A percentile compares a stretch with the other conserved stretches of the same genome.
phyloP scores from a whole-genome alignment of 30 jellyfish, hydroid and myxozoan species.

The Aurelia aurita region DNA sequence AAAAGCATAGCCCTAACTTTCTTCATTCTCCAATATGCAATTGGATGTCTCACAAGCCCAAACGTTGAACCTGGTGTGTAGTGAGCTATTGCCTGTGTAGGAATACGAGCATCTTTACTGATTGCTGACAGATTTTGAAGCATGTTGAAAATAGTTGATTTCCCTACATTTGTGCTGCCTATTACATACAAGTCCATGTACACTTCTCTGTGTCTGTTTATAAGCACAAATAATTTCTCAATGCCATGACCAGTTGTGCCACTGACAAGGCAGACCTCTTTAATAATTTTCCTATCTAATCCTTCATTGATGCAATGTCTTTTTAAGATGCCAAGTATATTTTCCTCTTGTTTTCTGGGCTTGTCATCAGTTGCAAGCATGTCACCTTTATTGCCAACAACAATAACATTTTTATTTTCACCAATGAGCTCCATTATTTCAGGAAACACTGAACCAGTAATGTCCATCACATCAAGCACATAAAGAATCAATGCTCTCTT shows the following conservation, averaged over 20 bases:
- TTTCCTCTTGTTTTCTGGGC: slow-evolving; percentile 69
- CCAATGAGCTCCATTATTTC: slow-evolving; percentile 73
- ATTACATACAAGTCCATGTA: slow-evolving; percentile 80
- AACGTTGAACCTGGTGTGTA: slow-evolving; percentile 76
- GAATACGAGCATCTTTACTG: slow-evolving; percentile 67
- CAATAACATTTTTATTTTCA: slow-evolving; percentile 52
- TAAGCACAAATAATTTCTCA: slow-evolving; percentile 60
- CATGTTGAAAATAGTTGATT: slow-evolving; percentile 80
- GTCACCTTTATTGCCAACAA: slow-evolving; percentile 90
- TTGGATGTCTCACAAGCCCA: slow-evolving; percentile 78
- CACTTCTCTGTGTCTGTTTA: slow-evolving; percentile 78
- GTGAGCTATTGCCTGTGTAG: slow-evolving; percentile 90
- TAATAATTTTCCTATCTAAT: slow-evolving; percentile 42
- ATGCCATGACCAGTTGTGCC: slow-evolving; percentile 87
- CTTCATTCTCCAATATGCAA: slow-evolving; percentile 73
- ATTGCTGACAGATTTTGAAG: slow-evolving; percentile 71
- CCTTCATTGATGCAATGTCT: slow-evolving; percentile 59
- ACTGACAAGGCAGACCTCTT: slow-evolving; percentile 91
- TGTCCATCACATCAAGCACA: slow-evolving; percentile 85
- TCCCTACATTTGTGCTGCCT: slow-evolving; percentile 90
- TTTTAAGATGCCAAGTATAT: slow-evolving; percentile 43
- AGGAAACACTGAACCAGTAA: slow-evolving; percentile 71
- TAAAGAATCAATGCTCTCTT: slow-evolving; percentile 75
- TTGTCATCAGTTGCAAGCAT: slow-evolving; percentile 81
- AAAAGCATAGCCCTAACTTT: slow-evolving; percentile 61